phyloP scores from a whole-genome alignment of 2,888 invertebrate genomes.

The Lagria hirta region DNA sequence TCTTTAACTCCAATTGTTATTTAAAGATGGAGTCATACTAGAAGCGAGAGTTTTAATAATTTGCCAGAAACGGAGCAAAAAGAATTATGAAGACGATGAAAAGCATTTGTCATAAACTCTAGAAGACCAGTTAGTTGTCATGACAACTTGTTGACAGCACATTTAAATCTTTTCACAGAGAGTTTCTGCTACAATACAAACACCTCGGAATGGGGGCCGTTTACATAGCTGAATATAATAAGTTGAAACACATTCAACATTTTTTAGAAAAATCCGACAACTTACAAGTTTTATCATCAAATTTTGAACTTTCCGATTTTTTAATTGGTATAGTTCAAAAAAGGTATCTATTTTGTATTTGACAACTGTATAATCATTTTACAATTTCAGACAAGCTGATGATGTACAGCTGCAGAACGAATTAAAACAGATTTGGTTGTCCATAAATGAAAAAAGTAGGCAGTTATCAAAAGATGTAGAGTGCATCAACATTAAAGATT shows the following conservation, averaged over 20 bases:
- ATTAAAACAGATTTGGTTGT: slow-evolving; percentile 9
- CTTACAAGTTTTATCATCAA: slow-evolving; percentile 34
- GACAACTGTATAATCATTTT: neutral
- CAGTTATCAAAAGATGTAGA: neutral
- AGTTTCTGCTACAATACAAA: no score
- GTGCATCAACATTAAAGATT: no score
- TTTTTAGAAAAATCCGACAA: slow-evolving; percentile 40
- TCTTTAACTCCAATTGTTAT: no score
- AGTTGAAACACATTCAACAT: slow-evolving; percentile 39
- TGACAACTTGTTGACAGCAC: no score
- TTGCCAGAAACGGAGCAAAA: neutral
- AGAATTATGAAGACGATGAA: slow-evolving; percentile 18
- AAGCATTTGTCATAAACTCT: no score
- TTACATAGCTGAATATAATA: slow-evolving; percentile 36
- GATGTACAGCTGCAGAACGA: slow-evolving; percentile 4
- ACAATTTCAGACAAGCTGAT: slow-evolving; percentile 31
- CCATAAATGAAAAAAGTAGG: slow-evolving; percentile 3
- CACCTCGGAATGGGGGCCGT: slow-evolving; percentile 11
- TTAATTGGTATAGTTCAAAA: slow-evolving; percentile 25
- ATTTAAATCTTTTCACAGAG: no score
- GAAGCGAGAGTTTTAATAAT: slow-evolving; percentile 2
- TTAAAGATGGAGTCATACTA: neutral
- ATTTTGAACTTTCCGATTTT: slow-evolving; percentile 22
- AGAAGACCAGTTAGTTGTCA: no score
- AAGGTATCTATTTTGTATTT: slow-evolving; percentile 27